A percentile compares a stretch with the other conserved stretches of the same genome.
These are phyloP conservation scores for Sycophaga agraensis DNA, from an alignment of 1,140 invertebrate species.

Conservation along the genomic window DNA sequence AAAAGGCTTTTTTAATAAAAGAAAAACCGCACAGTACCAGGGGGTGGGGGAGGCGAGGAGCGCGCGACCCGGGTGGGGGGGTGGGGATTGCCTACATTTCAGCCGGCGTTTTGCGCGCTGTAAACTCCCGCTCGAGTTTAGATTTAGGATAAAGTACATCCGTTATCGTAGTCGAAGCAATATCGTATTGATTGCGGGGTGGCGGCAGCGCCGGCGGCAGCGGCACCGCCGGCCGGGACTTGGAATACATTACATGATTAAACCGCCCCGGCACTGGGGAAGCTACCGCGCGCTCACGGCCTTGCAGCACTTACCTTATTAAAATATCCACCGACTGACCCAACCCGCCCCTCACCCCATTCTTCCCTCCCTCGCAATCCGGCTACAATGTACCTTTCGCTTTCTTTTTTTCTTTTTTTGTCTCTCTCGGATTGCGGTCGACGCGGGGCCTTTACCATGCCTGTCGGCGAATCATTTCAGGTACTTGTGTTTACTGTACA, in stretches of 20 bases:
- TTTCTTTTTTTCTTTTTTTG: neutral
- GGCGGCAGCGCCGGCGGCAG: too few species aligned
- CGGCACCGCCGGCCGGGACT: constrained; percentile 46
- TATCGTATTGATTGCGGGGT: constrained; percentile 53
- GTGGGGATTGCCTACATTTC: neutral
- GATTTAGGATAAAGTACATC: constrained; percentile 49
- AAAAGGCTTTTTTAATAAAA: too few species aligned
- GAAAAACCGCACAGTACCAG: too few species aligned
- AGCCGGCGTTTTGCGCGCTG: neutral
- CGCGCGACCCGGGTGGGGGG: too few species aligned
- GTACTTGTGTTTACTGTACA: too few species aligned
- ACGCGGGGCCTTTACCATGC: too few species aligned
- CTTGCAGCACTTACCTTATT: constrained; percentile 60
- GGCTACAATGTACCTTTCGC: neutral
- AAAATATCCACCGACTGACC: constrained; percentile 51
- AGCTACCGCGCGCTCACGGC: constrained; percentile 35
- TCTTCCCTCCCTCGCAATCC: too few species aligned
- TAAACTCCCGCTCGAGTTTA: constrained; percentile 11
- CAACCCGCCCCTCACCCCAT: constrained; percentile 35
- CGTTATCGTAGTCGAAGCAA: constrained; percentile 51
- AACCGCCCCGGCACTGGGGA: constrained; percentile 48
- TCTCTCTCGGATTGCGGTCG: too few species aligned
- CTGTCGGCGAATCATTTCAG: too few species aligned
- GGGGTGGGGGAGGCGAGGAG: too few species aligned
- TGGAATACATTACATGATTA: constrained; percentile 60